These are phyloP conservation scores for Xiphophorus birchmanni DNA, from an alignment of 2,797 vertebrate species.

Conservation along the genomic window DNA sequence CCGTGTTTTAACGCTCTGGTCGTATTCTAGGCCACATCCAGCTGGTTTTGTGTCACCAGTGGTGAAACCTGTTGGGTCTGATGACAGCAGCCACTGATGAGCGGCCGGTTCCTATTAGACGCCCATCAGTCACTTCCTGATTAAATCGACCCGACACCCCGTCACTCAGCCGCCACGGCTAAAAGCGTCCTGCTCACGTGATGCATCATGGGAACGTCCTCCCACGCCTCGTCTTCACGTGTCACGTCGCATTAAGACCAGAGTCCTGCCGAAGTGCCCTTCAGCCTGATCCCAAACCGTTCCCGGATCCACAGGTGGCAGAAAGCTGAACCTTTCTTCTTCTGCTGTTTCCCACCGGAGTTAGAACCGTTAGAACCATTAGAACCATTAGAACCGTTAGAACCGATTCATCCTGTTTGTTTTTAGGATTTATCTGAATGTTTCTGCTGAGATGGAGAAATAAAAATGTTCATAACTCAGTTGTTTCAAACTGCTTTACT, in stretches of 20 bases:
- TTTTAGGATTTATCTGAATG: background rate
- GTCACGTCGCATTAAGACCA: background rate
- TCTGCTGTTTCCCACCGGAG: background rate
- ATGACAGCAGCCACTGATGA: background rate
- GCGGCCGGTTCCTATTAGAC: constrained; percentile 8
- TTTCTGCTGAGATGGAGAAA: too few relatives aligned
- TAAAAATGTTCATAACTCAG: too few relatives aligned
- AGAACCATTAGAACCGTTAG: too few relatives aligned
- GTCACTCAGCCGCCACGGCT: background rate
- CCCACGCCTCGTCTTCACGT: background rate
- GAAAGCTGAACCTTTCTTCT: background rate
- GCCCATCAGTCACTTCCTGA: constrained; percentile 14
- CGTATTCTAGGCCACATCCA: background rate
- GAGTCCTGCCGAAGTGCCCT: background rate
- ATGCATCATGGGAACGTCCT: background rate
- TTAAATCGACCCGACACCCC: constrained; percentile 7
- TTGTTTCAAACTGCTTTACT: background rate
- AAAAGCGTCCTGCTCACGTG: background rate
- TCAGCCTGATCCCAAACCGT: constrained; percentile 2
- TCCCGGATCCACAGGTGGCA: background rate
- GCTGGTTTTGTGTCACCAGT: background rate
- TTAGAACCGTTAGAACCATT: background rate
- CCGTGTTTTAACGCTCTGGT: background rate
- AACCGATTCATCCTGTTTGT: background rate
- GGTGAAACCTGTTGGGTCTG: background rate